A percentile compares a stretch with the other conserved stretches of the same genome.
phyloP scores from a whole-genome alignment of 2,113 vertebrate genomes.

The Heterotis niloticus region DNA sequence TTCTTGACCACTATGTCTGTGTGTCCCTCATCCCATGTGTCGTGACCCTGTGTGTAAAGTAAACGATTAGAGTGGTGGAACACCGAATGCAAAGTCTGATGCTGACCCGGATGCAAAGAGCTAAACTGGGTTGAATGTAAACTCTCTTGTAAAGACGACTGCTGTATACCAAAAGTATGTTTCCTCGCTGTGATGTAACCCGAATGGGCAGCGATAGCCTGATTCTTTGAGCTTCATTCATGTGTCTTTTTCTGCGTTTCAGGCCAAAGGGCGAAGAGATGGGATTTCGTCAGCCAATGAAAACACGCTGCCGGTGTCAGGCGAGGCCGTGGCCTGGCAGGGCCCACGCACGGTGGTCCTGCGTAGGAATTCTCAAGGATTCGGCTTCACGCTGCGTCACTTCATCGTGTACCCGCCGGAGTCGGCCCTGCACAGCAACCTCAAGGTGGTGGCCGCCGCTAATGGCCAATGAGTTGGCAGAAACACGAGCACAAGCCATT shows the following conservation, averaged over 20 bases:
- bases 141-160: background rate
- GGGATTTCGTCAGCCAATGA: slow-evolving; percentile 65
- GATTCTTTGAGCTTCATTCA: background rate
- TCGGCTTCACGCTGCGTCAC: slow-evolving; percentile 93
- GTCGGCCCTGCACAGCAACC: slow-evolving; percentile 65
- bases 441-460: slow-evolving; percentile 66
- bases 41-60: too few relatives aligned
- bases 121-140: background rate
- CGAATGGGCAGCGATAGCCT: background rate
- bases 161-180: background rate
- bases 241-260: slow-evolving; percentile 26
- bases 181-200: background rate
- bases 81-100: too few relatives aligned
- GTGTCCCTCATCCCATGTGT: too few relatives aligned
- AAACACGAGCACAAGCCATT: too few relatives aligned
- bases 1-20: too few relatives aligned
- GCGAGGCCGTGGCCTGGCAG: slow-evolving; percentile 67
- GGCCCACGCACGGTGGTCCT: slow-evolving; percentile 75
- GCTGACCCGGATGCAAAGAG: background rate
- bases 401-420: slow-evolving; percentile 95
- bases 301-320: slow-evolving; percentile 55
- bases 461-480: background rate
- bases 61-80: too few relatives aligned
- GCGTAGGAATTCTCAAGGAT: slow-evolving; percentile 81
- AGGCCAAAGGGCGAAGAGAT: slow-evolving; percentile 72